phyloP scores from a whole-genome alignment of 2,113 vertebrate genomes.

The Carassius auratus region DNA sequence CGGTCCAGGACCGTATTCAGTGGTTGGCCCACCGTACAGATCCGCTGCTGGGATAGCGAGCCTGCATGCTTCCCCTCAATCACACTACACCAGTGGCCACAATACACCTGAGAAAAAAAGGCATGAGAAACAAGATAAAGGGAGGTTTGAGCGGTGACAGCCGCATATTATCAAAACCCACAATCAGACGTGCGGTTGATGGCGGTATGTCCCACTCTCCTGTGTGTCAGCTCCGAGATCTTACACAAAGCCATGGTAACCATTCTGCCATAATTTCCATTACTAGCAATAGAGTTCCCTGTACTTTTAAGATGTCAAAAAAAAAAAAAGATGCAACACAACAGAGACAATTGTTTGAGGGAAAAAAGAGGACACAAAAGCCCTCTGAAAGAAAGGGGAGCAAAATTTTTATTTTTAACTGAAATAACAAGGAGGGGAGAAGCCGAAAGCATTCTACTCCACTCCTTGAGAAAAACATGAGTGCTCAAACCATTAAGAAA shows the following conservation, averaged over 20 bases:
- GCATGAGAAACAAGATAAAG: constrained; percentile 43
- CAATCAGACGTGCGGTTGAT: constrained; percentile 9
- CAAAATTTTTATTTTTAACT: constrained; percentile 8
- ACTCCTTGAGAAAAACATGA: background rate
- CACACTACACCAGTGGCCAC: constrained; percentile 30
- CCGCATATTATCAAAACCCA: constrained; percentile 31
- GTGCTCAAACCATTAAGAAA: background rate
- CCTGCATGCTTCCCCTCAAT: constrained; percentile 63
- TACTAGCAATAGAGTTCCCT: constrained; percentile 35
- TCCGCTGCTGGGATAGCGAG: constrained; percentile 55
- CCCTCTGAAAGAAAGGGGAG: constrained; percentile 6
- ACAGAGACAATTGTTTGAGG: constrained; percentile 9
- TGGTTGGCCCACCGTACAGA: constrained; percentile 61
- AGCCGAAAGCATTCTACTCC: constrained; percentile 1
- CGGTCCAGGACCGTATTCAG: constrained; percentile 55
- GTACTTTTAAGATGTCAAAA: constrained; percentile 16
- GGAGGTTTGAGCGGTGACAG: constrained; percentile 8
- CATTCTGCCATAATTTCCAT: constrained; percentile 36
- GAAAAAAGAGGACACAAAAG: constrained; percentile 15
- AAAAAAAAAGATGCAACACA: constrained; percentile 4
- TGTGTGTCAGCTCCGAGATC: constrained; percentile 2
- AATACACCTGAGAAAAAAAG: constrained; percentile 25
- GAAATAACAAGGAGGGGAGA: background rate
- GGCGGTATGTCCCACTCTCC: constrained; percentile 27
- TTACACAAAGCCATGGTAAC: constrained; percentile 42